A percentile compares a stretch with the other conserved stretches of the same genome.
These are phyloP conservation scores for Sabellastarte sp. DNA, from an alignment of 2,888 invertebrate species.

Conservation along the genomic window DNA sequence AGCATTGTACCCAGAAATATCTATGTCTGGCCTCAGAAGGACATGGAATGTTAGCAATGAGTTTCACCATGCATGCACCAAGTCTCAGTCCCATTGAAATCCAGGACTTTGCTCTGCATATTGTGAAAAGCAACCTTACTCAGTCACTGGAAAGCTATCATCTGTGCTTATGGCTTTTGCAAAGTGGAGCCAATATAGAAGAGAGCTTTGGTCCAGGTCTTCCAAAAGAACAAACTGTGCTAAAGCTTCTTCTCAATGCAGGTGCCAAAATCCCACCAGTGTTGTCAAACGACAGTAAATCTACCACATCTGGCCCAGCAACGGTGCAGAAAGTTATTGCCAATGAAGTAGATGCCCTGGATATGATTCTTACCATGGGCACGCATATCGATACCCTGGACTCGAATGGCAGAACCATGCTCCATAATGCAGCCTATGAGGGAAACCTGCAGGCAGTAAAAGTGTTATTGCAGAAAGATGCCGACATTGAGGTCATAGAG, in stretches of 20 bases:
- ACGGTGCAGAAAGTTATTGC: constrained; percentile 42
- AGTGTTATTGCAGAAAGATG: constrained; percentile 42
- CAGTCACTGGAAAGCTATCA: constrained; percentile 62
- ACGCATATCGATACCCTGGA: constrained; percentile 17
- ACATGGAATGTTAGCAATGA: constrained; percentile 70
- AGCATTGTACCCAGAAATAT: constrained; percentile 93
- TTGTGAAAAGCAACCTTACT: constrained; percentile 49
- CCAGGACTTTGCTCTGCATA: constrained; percentile 63
- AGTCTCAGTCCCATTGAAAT: constrained; percentile 54
- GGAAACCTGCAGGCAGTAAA: constrained; percentile 60
- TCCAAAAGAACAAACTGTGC: constrained; percentile 48
- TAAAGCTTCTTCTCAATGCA: constrained; percentile 79
- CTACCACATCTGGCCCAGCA: too few species aligned
- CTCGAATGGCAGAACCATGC: constrained; percentile 69
- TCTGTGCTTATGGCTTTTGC: constrained; percentile 74
- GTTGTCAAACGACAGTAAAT: constrained; percentile 16
- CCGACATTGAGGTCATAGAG: constrained; percentile 58
- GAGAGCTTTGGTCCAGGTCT: constrained; percentile 45
- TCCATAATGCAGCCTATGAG: constrained; percentile 67
- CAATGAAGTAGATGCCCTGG: constrained; percentile 10
- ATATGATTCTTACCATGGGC: constrained; percentile 75
- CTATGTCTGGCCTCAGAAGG: constrained; percentile 76
- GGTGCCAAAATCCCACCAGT: constrained; percentile 80
- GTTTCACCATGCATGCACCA: constrained; percentile 66
- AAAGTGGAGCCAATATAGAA: constrained; percentile 50